Evolutionary conservation across 2,113 vertebrate species (phyloP).

Genomic region (Struthidea cinerea): DNA sequence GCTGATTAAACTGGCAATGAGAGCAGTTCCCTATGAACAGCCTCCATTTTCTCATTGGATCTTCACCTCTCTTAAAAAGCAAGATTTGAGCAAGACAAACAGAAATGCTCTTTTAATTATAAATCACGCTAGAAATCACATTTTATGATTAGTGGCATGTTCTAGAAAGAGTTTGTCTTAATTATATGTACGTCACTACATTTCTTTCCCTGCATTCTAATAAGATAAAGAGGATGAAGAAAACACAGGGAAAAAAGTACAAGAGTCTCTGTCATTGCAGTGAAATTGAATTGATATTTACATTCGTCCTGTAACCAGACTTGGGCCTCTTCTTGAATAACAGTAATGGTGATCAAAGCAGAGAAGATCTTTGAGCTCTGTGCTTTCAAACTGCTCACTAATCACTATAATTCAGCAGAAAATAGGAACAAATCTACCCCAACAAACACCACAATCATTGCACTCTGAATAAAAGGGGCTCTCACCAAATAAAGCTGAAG

Average conservation of each 20-base stretch:
- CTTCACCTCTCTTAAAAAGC: not conserved
- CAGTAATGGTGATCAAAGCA: slow-evolving; percentile 42
- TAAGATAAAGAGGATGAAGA: not conserved
- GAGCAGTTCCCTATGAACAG: not conserved
- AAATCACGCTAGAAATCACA: not conserved
- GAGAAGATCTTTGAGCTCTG: slow-evolving; percentile 15
- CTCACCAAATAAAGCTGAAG: slow-evolving; percentile 21
- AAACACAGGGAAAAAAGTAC: not conserved
- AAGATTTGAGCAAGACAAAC: not conserved
- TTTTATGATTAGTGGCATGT: not conserved
- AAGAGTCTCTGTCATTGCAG: not conserved
- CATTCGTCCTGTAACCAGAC: not conserved
- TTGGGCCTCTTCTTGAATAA: not conserved
- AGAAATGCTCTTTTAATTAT: slow-evolving; percentile 5
- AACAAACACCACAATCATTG: slow-evolving; percentile 27
- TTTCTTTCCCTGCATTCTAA: not conserved
- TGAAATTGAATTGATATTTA: slow-evolving; percentile 1
- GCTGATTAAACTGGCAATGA: slow-evolving; percentile 27
- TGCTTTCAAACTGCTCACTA: slow-evolving; percentile 30
- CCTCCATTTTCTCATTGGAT: not conserved
- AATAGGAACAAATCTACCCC: slow-evolving; percentile 26
- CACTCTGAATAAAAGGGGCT: slow-evolving; percentile 17
- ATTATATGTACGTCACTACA: not conserved
- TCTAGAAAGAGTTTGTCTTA: not conserved
- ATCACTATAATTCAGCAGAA: slow-evolving; percentile 60